These are phyloP conservation scores for Sminthurinus aureus DNA, from an alignment of 2,888 invertebrate species.

Conservation along the genomic window DNA sequence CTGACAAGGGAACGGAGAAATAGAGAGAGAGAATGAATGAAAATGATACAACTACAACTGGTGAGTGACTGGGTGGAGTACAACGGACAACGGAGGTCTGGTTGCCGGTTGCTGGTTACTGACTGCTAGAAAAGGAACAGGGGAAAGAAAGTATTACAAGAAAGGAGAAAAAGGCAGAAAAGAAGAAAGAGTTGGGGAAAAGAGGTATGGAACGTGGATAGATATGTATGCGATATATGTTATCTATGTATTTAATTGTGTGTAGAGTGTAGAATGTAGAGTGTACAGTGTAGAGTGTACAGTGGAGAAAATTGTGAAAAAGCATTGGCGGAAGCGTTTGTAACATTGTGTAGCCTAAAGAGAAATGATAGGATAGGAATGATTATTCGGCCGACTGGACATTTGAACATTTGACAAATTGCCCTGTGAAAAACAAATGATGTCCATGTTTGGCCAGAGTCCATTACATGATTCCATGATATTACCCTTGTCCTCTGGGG, in stretches of 20 bases:
- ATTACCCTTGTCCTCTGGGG: constrained; percentile 48
- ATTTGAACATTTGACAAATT: constrained; percentile 55
- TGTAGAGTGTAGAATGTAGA: no score
- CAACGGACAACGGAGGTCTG: no score
- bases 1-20: constrained; percentile 17
- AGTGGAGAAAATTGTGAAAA: not conserved
- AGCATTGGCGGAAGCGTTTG: not conserved
- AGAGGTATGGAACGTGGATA: no score
- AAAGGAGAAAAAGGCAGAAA: not conserved
- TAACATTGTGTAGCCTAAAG: constrained; percentile 11
- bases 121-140: not conserved
- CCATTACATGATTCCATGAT: constrained; percentile 51
- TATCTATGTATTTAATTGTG: no score
- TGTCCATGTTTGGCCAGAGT: constrained; percentile 45
- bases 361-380: constrained; percentile 41
- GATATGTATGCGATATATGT: no score
- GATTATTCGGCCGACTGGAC: constrained; percentile 51
- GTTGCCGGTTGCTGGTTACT: no score
- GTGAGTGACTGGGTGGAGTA: constrained; percentile 16
- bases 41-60: constrained; percentile 20
- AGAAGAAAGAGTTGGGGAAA: not conserved
- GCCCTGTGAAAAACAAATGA: constrained; percentile 50
- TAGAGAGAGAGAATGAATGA: not conserved
- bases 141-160: not conserved
- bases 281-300: no score